Base-by-base conservation (phyloP, 2,113 vertebrate genomes). In the Progne subis region DNA sequence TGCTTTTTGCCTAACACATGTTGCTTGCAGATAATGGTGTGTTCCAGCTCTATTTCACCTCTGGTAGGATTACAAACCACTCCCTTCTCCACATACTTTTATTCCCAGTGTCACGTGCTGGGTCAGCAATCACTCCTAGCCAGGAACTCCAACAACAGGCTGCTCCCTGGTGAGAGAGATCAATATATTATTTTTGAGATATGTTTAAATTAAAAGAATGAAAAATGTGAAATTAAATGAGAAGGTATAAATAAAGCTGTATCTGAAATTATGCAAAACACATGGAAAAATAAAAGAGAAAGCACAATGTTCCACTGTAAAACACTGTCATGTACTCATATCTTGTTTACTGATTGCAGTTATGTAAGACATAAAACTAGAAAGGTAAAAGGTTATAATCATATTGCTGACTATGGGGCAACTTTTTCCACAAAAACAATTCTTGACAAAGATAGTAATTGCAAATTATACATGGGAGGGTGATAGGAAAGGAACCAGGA, bases 241-340 rank as follows among this genome's bases (percentile, higher is more conserved):
- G 9, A 12, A 68, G 12, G 3, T n/a, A 41, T 43, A 76, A 64
- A 49, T 18, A 82, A 76, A 83, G 41, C 8, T 21, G 4, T 57
- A 6, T 28, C 49, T 56, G 7, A 60, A 72, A 34, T 64, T 60
- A 60, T 47, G 72, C 10, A 26, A 76, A 55, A 64, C 5, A 7
- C 46, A 39, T 20, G 20, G n/a, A 63, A 68, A 63, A 90, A 55
- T n/a, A 44, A 65, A 78, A 3, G 8, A 87, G 41, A 87, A 84
- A 49, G 28, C 3, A 53, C 5, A 8, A 5, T 68, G 55, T 68
- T 83, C 31, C 9, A 56, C 14, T 50, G 11, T 46, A 49, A 75
- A 56, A 41, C 14, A 53, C 24, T 60, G 24, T 32, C 19, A 19
- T 3, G 0, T 55, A 61, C 28, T 44, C 0, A 0, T 65, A n/a